A percentile compares a stretch with the other conserved stretches of the same genome.
Conservation (phyloP, 2,113 vertebrate genomes). For the Coptodon rendalli region DNA sequence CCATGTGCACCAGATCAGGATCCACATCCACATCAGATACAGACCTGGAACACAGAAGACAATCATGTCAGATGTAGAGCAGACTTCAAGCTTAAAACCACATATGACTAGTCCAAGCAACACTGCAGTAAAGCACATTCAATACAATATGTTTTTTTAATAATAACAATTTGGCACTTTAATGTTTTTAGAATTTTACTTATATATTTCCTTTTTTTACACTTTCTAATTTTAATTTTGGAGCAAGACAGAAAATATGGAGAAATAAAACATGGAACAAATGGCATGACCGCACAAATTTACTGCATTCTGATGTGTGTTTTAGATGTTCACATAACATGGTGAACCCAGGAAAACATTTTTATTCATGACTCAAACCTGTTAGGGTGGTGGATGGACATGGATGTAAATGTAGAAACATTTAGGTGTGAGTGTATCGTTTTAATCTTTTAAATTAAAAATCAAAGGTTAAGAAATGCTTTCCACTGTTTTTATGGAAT, state of each 20-base stretch:
- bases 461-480: not conserved
- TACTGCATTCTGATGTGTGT: not conserved
- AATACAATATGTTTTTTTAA: not conserved
- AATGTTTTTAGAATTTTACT: not conserved
- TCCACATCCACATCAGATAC: conserved; percentile 84
- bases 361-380: not conserved
- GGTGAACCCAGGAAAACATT: not conserved
- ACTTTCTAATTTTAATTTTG: not conserved
- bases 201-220: not conserved
- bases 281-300: not conserved
- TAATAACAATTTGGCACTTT: not conserved
- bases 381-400: not conserved
- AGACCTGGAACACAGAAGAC: conserved; percentile 75
- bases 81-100: not conserved
- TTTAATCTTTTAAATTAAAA: not conserved
- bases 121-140: not conserved
- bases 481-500: not conserved
- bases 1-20: conserved; percentile 91
- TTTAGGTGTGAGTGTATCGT: not conserved
- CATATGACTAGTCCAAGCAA: not conserved
- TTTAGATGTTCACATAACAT: not conserved
- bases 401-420: not conserved
- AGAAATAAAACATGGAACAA: not conserved
- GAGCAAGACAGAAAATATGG: not conserved
- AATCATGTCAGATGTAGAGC: not conserved